Evolutionary conservation across 2,113 vertebrate species (phyloP), one percentile per base, ranked within the genome.

Genomic region (Anthoscopus minutus): DNA sequence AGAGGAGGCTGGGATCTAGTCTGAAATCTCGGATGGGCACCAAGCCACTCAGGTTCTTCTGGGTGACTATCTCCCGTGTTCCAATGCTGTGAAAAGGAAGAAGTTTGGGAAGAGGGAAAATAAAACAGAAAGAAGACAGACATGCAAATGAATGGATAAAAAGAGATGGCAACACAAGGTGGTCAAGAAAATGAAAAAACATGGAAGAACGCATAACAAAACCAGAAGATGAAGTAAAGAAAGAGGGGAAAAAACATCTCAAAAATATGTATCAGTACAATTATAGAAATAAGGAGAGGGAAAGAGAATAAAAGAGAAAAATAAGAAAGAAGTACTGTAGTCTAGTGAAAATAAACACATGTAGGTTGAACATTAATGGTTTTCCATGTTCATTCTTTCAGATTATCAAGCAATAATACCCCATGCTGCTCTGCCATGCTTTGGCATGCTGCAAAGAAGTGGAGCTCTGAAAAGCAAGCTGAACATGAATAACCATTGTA

Each of bases 41-140:
- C 98, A 99, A 95, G 96, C 99, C 99, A 95, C 99, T 98, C 98
- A 99, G 98, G 98, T 99, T 99, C 99, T 99, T 99, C 99, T 99
- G 99, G 97, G 98, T 99, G 98, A 99, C 99, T 98, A 99, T 98
- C 98, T 99, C 99, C 98, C 99, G 98, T 94, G 99, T 99, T 97
- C 99, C 99, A 99, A 99, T 98, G 98, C 99, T 99, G 99, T 98
- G 97, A 98, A 98, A 98, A 98, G 98, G 98, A 98, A 97, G 96
- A 97, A 95, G 97, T 97, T 97, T 97, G 91, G 96, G 97, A 97
- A 94, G 96, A 97, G 95, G 97, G 93, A 91, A 95, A 98, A 97
- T 82, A 89, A 96, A 96, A 79, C 70, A 95, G 58, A 95, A 93
- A 91, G 94, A 97, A 91, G 87, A 95, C 0, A 2, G 86, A 96